A percentile compares a stretch with the other conserved stretches of the same genome.
phyloP scores from a whole-genome alignment of 2,888 invertebrate species.

The Drosophila parthenogenetica region DNA sequence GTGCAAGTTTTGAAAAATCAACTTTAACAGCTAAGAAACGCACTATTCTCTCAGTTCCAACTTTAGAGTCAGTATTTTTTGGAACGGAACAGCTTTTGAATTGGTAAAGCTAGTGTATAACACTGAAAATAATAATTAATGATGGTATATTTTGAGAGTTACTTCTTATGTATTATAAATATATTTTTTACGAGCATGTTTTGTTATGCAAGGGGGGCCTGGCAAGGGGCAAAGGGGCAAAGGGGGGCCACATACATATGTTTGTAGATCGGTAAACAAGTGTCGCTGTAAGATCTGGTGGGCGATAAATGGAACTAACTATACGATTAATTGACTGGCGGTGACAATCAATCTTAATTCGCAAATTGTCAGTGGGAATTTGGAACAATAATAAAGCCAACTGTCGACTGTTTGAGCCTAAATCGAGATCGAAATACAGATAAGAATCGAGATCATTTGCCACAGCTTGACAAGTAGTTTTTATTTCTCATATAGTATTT shows the following conservation, averaged over 20 bases:
- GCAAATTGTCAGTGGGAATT: constrained; percentile 41
- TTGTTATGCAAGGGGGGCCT: constrained; percentile 1
- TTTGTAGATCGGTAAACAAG: constrained; percentile 33
- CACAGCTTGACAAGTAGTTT: background rate
- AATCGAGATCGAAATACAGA: constrained; percentile 4
- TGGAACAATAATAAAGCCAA: constrained; percentile 17
- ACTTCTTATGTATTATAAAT: constrained; percentile 43
- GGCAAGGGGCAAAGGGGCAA: background rate
- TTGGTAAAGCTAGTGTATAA: constrained; percentile 41
- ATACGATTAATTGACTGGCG: constrained; percentile 25
- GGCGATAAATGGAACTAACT: constrained; percentile 33
- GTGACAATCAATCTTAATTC: constrained; percentile 61
- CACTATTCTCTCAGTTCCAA: constrained; percentile 16
- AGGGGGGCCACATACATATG: background rate
- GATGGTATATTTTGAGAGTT: constrained; percentile 60
- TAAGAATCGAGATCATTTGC: constrained; percentile 6
- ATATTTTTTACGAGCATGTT: constrained; percentile 34
- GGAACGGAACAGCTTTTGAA: constrained; percentile 20
- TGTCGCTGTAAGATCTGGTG: constrained; percentile 28
- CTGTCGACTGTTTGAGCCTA: constrained; percentile 7
- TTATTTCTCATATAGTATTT: background rate
- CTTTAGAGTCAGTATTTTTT: background rate
- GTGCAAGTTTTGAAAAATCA: constrained; percentile 16
- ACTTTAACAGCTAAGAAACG: background rate
- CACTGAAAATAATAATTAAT: constrained; percentile 59